A percentile compares a stretch with the other conserved stretches of the same genome.
phyloP scores from a whole-genome alignment of 2,113 vertebrate genomes.

The Chitala chitala region DNA sequence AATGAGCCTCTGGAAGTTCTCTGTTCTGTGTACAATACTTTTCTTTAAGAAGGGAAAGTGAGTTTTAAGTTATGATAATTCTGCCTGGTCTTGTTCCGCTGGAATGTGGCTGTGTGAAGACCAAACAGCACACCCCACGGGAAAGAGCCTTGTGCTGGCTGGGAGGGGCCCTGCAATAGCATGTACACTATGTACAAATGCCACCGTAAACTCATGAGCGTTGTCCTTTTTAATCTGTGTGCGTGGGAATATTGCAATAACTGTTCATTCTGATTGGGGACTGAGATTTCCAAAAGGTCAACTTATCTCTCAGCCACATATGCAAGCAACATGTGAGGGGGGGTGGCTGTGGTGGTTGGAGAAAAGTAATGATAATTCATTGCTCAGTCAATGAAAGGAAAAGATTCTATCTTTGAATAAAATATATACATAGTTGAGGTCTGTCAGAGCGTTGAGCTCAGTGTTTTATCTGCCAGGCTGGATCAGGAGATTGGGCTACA shows the following conservation, averaged over 20 bases:
- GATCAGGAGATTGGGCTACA: constrained; percentile 74
- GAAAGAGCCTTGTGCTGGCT: constrained; percentile 4
- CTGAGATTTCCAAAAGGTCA: constrained; percentile 86
- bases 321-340: no score
- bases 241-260: constrained; percentile 75
- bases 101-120: constrained; percentile 47
- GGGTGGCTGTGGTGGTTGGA: no score
- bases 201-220: constrained; percentile 46
- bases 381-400: constrained; percentile 74
- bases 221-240: constrained; percentile 63
- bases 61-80: constrained; percentile 40
- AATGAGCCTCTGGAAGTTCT: constrained; percentile 38
- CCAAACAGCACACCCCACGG: constrained; percentile 36
- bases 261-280: constrained; percentile 72
- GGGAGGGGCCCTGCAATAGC: constrained; percentile 31
- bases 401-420: constrained; percentile 84
- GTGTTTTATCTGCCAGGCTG: constrained; percentile 72
- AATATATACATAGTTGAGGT: constrained; percentile 41
- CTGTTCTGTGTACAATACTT: constrained; percentile 40
- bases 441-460: constrained; percentile 51
- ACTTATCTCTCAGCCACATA: constrained; percentile 75
- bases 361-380: constrained; percentile 67
- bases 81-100: constrained; percentile 53
- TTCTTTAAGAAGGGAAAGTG: constrained; percentile 40
- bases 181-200: constrained; percentile 51